Percentiles rank a stretch among this genome's conserved stretches.
phyloP scores from a whole-genome alignment of 2,797 vertebrate genomes.

The Scarus forsteni region DNA sequence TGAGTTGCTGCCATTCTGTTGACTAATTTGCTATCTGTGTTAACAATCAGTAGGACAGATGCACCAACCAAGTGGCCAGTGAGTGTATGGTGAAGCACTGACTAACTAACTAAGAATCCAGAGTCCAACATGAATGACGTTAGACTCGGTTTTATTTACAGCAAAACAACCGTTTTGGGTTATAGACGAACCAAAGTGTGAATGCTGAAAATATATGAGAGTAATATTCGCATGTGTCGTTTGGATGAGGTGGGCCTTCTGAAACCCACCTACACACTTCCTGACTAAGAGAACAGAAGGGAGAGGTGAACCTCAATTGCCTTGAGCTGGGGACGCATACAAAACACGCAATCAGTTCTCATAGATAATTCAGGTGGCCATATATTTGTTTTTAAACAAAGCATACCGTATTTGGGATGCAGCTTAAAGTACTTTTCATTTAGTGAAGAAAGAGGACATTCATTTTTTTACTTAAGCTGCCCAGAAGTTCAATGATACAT shows the following conservation, averaged over 20 bases:
- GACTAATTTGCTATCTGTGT: too few species aligned
- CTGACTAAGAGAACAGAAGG: slow-evolving; percentile 45
- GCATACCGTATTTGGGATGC: background rate
- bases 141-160: too few species aligned
- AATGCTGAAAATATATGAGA: slow-evolving; percentile 16
- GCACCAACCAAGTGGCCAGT: too few species aligned
- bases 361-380: background rate
- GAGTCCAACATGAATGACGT: background rate
- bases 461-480: background rate
- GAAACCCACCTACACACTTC: slow-evolving; percentile 70
- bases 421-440: background rate
- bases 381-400: too few species aligned
- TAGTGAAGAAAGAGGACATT: background rate
- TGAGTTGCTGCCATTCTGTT: too few species aligned
- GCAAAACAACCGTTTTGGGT: background rate
- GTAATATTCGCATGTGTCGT: slow-evolving; percentile 24
- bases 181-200: slow-evolving; percentile 5
- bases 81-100: too few species aligned
- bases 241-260: slow-evolving; percentile 36
- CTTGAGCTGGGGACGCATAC: slow-evolving; percentile 4
- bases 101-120: too few species aligned
- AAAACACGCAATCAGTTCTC: background rate
- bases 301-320: slow-evolving; percentile 21
- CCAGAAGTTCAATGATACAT: too few species aligned
- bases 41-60: too few species aligned